These are phyloP conservation scores for Schizotus pectinicornis DNA, from an alignment of 2,888 invertebrate species.

Conservation along the genomic window DNA sequence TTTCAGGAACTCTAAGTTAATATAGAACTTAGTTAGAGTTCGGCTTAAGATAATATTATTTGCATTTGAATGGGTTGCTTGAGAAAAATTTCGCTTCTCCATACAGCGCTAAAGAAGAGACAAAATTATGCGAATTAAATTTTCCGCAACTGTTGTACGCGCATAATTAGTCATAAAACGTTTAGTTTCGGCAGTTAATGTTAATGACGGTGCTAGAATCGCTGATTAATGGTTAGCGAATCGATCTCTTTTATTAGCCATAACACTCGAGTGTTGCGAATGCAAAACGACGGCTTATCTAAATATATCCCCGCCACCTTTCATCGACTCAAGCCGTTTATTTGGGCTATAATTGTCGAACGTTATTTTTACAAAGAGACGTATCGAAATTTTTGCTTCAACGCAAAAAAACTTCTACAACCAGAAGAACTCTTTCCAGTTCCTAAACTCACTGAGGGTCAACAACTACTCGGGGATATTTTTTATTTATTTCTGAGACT, in stretches of 20 bases:
- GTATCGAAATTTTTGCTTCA: conserved; percentile 2
- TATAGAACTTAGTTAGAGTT: conserved; percentile 2
- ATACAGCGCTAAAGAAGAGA: too few species aligned
- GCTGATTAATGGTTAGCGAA: background rate
- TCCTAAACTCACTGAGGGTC: too few species aligned
- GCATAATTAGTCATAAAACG: background rate
- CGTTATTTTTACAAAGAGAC: conserved; percentile 18
- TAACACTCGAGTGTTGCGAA: conserved; percentile 5
- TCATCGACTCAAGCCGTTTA: conserved; percentile 16
- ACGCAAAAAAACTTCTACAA: too few species aligned
- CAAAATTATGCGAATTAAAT: too few species aligned
- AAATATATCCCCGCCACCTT: conserved; percentile 16
- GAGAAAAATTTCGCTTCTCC: too few species aligned
- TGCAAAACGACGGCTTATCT: conserved; percentile 4
- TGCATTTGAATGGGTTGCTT: background rate
- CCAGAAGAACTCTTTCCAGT: too few species aligned
- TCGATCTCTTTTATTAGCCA: conserved; percentile 2
- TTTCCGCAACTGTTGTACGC: too few species aligned
- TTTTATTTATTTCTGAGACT: background rate
- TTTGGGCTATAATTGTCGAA: conserved; percentile 14
- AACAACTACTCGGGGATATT: conserved; percentile 1
- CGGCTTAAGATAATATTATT: conserved; percentile 1
- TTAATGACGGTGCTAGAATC: background rate
- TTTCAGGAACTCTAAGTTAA: conserved; percentile 4
- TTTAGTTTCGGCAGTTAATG: background rate